Conservation (phyloP, 2,797 vertebrate genomes). For the Acanthurus leucopareius region DNA sequence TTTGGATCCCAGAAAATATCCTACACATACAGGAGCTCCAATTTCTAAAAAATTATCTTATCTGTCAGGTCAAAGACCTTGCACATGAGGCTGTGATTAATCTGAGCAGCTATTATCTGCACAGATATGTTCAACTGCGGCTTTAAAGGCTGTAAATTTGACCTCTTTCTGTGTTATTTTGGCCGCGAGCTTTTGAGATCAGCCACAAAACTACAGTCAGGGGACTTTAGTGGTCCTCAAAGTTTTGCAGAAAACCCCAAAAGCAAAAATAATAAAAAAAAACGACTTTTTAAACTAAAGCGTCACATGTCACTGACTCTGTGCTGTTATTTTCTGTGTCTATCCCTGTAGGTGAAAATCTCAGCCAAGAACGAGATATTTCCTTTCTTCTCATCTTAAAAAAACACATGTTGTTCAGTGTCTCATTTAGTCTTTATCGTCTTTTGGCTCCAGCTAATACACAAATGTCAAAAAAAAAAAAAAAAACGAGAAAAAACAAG, state of each 20-base stretch:
- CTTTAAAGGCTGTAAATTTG: constrained; percentile 15
- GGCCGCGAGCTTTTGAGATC: constrained; percentile 19
- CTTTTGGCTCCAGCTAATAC: constrained; percentile 66
- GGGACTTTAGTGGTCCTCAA: constrained; percentile 31
- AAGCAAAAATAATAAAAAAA: constrained; percentile 34
- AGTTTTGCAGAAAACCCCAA: constrained; percentile 43
- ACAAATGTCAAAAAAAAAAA: constrained; percentile 40
- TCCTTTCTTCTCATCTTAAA: constrained; percentile 55
- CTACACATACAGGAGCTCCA: neutral
- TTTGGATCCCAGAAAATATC: neutral
- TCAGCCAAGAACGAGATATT: constrained; percentile 61
- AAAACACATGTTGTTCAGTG: constrained; percentile 63
- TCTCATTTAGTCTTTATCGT: constrained; percentile 63
- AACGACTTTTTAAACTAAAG: constrained; percentile 29
- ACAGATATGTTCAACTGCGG: constrained; percentile 4
- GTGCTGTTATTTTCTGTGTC: constrained; percentile 15
- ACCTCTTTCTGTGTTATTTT: constrained; percentile 34
- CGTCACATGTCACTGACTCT: constrained; percentile 43
- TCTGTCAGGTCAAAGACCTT: neutral
- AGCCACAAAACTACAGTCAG: constrained; percentile 38
- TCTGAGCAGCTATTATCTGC: constrained; percentile 37
- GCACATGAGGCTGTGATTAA: neutral
- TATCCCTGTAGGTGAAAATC: constrained; percentile 46
- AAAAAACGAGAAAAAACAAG: constrained; percentile 41
- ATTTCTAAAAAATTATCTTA: too few species aligned